phyloP scores from a whole-genome alignment of 2,888 invertebrate genomes.

The Galerucella pusilla region DNA sequence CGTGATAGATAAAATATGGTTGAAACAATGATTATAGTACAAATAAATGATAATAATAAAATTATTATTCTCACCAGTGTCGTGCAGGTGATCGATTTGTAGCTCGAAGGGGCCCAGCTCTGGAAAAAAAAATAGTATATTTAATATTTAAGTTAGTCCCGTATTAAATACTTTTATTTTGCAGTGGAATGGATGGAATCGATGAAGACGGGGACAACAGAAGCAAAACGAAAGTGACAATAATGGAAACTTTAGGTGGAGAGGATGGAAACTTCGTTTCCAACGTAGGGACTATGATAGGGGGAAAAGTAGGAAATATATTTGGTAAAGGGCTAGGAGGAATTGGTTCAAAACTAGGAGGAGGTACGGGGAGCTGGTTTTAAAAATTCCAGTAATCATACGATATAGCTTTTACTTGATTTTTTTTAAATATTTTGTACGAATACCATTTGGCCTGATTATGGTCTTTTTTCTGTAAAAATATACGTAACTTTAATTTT shows the following conservation, averaged over 20 bases:
- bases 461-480: conserved; percentile 42
- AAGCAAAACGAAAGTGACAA: conserved; percentile 71
- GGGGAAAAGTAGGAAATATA: conserved; percentile 89
- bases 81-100: too few species aligned
- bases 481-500: conserved; percentile 37
- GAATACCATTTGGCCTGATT: conserved; percentile 39
- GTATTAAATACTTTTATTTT: conserved; percentile 16
- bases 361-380: conserved; percentile 87
- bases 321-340: conserved; percentile 92
- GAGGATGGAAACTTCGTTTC: conserved; percentile 79
- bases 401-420: conserved; percentile 40
- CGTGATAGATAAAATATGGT: too few species aligned
- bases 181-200: conserved; percentile 61
- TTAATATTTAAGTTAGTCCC: too few species aligned
- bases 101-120: too few species aligned
- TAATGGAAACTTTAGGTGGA: conserved; percentile 73
- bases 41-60: too few species aligned
- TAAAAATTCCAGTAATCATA: conserved; percentile 62
- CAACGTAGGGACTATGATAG: conserved; percentile 86
- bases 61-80: too few species aligned
- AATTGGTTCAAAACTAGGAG: conserved; percentile 88
- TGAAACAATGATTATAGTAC: too few species aligned
- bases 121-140: too few species aligned
- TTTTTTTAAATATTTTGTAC: conserved; percentile 31
- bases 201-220: conserved; percentile 72